Evolutionary conservation across 2,888 invertebrate genomes (phyloP).

Genomic region (Polydrusus tereticollis): DNA sequence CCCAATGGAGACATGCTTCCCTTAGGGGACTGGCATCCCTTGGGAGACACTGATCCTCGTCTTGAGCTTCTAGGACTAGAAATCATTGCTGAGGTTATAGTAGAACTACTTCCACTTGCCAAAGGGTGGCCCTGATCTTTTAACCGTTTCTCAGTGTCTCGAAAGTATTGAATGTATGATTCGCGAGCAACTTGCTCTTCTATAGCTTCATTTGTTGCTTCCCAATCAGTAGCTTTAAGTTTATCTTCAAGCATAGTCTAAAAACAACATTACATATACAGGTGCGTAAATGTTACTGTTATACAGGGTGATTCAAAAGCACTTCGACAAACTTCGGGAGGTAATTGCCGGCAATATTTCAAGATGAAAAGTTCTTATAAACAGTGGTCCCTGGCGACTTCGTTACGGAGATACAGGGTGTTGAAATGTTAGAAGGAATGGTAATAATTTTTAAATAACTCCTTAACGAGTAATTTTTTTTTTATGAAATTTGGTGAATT

Average conservation of each 20-base stretch:
- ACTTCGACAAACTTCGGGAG: too few species aligned
- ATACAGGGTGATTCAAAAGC: too few species aligned
- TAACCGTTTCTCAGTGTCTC: slow-evolving; percentile 64
- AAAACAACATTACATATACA: neutral
- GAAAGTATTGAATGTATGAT: slow-evolving; percentile 81
- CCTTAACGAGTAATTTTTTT: too few species aligned
- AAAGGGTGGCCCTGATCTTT: slow-evolving; percentile 63
- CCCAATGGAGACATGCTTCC: slow-evolving; percentile 59
- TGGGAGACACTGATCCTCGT: slow-evolving; percentile 64
- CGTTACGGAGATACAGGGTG: too few species aligned
- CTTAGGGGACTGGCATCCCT: slow-evolving; percentile 64
- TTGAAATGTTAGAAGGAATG: too few species aligned
- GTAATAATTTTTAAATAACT: too few species aligned
- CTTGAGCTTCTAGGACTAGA: slow-evolving; percentile 62
- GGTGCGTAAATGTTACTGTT: too few species aligned
- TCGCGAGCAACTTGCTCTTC: slow-evolving; percentile 90
- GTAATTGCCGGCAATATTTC: too few species aligned
- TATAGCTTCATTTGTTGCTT: slow-evolving; percentile 91
- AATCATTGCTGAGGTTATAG: slow-evolving; percentile 62
- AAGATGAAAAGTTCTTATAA: too few species aligned
- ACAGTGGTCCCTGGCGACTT: too few species aligned
- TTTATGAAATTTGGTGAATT: too few species aligned
- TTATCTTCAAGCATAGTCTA: slow-evolving; percentile 93
- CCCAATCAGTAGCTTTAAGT: slow-evolving; percentile 90
- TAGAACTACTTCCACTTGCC: slow-evolving; percentile 65